Percentiles rank a stretch among this genome's conserved stretches.
These are phyloP conservation scores for Ryuthela nishihirai DNA, from an alignment of 2,888 invertebrate species.

Conservation along the genomic window DNA sequence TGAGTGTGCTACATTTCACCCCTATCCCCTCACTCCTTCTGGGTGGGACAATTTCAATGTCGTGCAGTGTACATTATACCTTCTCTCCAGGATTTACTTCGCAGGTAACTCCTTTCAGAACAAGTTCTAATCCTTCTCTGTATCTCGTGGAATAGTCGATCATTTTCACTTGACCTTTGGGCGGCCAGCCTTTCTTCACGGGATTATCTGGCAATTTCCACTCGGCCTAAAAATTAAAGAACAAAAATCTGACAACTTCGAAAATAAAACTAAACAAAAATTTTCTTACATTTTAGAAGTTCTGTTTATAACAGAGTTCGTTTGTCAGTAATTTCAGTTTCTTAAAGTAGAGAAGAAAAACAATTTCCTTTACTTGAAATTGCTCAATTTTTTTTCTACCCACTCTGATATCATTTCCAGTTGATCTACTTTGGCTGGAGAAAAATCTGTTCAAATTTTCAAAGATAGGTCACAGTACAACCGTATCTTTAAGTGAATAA, in stretches of 20 bases:
- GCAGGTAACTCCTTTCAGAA: constrained; percentile 74
- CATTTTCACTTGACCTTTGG: constrained; percentile 72
- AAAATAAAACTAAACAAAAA: neutral
- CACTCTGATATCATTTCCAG: too few species aligned
- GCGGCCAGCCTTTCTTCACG: constrained; percentile 71
- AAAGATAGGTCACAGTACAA: too few species aligned
- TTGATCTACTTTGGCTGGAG: too few species aligned
- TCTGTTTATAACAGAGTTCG: neutral
- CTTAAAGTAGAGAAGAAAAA: neutral
- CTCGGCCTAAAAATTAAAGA: constrained; percentile 36
- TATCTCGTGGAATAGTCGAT: constrained; percentile 79
- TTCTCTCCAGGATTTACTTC: constrained; percentile 78
- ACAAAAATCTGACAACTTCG: neutral
- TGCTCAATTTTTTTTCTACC: too few species aligned
- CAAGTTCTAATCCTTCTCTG: constrained; percentile 78
- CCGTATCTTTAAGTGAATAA: too few species aligned
- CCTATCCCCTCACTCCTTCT: too few species aligned
- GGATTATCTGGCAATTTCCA: constrained; percentile 52
- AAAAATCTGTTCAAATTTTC: too few species aligned
- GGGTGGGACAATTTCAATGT: neutral
- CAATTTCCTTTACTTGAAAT: too few species aligned
- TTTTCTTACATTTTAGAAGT: neutral
- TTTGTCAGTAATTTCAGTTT: neutral
- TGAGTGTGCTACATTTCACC: too few species aligned
- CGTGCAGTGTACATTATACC: constrained; percentile 47